Evolutionary conservation across 1,140 invertebrate genomes (phyloP), one percentile per base, ranked within the genome.

Genomic region (Atta colombica): DNA sequence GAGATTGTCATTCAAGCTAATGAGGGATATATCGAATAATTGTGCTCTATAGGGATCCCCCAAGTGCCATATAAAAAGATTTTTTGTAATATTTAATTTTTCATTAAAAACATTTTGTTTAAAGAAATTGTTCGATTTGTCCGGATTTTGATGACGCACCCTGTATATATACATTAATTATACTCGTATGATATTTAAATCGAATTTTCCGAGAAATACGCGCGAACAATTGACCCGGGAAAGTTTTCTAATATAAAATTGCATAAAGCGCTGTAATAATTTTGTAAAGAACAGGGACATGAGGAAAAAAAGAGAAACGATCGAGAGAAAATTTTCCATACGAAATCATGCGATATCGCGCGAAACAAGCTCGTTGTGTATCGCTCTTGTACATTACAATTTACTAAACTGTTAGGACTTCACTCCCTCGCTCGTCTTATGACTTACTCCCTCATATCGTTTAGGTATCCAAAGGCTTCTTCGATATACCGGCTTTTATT

Each of bases 171-270:
- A 39, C 35, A 39, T 8, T 39, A 39, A 39, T 39, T 39, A 28
- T 6, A 28, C 25, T 14, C 5, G 3, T 31, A 12, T 66, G 65
- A 39, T 35, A 39, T 66, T 66, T 21, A 35, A 63, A 66, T 18
- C 35, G 18, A 39, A 39, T 3, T 12, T 8, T 4, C 31, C 8
- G 65, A 12, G 35, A 10, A 39, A 66, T 31, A 14, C 14, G 18
- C 31, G 31, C 65, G 3, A 66, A 21, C 35, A 35, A 5, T 39
- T 4, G 39, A 45, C 18, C 3, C 31, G 18, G 8, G 18, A 39
- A 66, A 66, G 65, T 66, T 66, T 66, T 66, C 18, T 66, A 45
- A 45, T 10, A 66, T 66, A 66, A 39, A 35, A 21, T 39, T 39
- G 18, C n/a, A 66, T 66, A 12, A 66, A 21, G 31, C 18, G 31